phyloP scores from a whole-genome alignment of 2,113 vertebrate species.

The Spermophilus dauricus region DNA sequence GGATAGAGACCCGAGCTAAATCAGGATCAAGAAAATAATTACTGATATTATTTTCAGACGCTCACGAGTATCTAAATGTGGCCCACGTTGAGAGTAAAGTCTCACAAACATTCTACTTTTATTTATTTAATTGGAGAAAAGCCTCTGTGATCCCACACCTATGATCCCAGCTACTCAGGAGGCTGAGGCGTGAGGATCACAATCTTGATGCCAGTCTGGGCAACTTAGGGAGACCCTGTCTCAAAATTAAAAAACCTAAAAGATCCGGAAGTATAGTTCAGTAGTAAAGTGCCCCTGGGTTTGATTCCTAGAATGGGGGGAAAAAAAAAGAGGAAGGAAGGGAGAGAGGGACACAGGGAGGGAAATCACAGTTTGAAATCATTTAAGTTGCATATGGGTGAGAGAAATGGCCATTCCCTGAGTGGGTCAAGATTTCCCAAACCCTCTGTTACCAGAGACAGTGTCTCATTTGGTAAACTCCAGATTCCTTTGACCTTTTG shows the following conservation, averaged over 20 bases:
- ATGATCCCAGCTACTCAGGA: too few species aligned
- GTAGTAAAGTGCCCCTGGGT: too few species aligned
- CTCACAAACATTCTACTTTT: background rate
- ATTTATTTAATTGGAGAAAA: background rate
- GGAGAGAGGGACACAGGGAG: background rate
- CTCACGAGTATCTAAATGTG: background rate
- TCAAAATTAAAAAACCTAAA: too few species aligned
- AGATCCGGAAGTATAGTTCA: too few species aligned
- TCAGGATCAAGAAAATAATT: slow-evolving; percentile 10
- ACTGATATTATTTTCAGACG: background rate
- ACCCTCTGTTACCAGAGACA: background rate
- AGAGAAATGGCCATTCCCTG: background rate
- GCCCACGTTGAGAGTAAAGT: background rate
- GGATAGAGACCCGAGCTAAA: background rate
- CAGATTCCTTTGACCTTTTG: background rate
- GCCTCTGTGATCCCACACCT: too few species aligned
- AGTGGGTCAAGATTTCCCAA: background rate
- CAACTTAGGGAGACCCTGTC: too few species aligned
- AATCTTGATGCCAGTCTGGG: too few species aligned
- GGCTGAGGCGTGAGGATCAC: too few species aligned
- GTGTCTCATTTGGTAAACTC: background rate
- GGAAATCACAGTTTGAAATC: background rate
- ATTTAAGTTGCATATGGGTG: background rate
- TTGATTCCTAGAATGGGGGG: too few species aligned
- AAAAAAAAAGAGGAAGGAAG: too few species aligned